Base-by-base conservation (phyloP, 2,113 vertebrate genomes). In the Dendrocopos noguchii region DNA sequence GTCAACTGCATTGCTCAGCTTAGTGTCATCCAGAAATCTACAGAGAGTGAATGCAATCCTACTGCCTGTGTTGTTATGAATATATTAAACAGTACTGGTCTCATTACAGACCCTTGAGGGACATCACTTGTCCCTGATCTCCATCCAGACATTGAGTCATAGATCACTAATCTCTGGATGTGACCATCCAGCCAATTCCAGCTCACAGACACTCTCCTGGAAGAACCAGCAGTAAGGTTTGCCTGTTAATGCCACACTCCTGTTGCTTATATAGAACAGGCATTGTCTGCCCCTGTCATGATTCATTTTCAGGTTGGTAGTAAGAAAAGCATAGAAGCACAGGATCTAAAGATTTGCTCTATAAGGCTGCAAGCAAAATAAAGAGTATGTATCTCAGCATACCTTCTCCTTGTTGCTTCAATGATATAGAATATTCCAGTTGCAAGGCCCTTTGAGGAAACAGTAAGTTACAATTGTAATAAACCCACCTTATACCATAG, bases 401-500 rank as follows among this genome's bases (percentile, higher is more conserved):
- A 98, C 98, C 98, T 98, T 88, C 42, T 97, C 10, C 84, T 78
- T 47, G 75, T 65, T 78, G 96, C 20, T 66, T 98, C 97, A 84
- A 73, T 42, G 33, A 98, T 82, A 55, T 98, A 98, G 95, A 96
- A 98, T 65, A 97, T 67, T 93, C 95, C 96, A 93, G 92, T 55
- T 31, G 57, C 78, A n/a, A 97, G 27, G 73, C 96, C 97, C 98
- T 98, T 92, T 57, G 87, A 97, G 11, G 68, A 57, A 96, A 96
- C 61, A 95, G n/a, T 4, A 46, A 78, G 91, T 93, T 94, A 74
- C 12, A 91, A 92, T 27, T 72, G 28, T 60, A 91, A 52, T 11
- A 90, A 56, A 80, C 59, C 7, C 82, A 85, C 3, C 2, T 63
- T 71, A 70, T 15, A 19, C 50, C 84, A 57, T 12, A 94, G 59